phyloP scores from a whole-genome alignment of 2,888 invertebrate species.

The Scrobipalpa costella region DNA sequence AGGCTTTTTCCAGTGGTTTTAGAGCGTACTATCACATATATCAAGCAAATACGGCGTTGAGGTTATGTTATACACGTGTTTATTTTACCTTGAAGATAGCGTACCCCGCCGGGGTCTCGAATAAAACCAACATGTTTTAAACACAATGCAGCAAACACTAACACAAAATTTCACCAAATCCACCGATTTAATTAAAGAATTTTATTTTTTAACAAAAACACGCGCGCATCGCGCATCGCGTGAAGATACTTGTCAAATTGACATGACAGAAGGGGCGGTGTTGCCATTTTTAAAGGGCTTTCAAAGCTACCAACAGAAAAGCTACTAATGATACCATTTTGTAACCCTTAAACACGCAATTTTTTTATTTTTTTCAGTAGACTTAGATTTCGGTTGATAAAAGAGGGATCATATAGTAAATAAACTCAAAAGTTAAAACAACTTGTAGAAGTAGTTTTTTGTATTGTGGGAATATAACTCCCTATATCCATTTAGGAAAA shows the following conservation, averaged over 20 bases:
- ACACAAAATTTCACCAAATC: background rate
- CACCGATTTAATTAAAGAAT: background rate
- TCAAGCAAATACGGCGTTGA: conserved; percentile 32
- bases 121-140: conserved; percentile 90
- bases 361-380: background rate
- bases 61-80: conserved; percentile 71
- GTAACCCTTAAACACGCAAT: background rate
- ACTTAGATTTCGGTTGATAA: no score
- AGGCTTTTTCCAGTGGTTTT: background rate
- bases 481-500: no score
- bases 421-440: no score
- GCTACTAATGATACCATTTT: background rate
- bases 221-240: conserved; percentile 13
- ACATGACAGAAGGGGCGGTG: conserved; percentile 20
- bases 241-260: conserved; percentile 9
- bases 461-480: no score
- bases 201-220: conserved; percentile 7
- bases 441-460: no score
- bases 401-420: no score
- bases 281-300: conserved; percentile 13
- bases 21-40: conserved; percentile 21
- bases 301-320: background rate
- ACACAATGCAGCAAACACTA: conserved; percentile 30
- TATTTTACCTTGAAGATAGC: conserved; percentile 93
- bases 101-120: conserved; percentile 96